Conservation (phyloP, 2,113 vertebrate genomes). For the Chinchilla lanigera region DNA sequence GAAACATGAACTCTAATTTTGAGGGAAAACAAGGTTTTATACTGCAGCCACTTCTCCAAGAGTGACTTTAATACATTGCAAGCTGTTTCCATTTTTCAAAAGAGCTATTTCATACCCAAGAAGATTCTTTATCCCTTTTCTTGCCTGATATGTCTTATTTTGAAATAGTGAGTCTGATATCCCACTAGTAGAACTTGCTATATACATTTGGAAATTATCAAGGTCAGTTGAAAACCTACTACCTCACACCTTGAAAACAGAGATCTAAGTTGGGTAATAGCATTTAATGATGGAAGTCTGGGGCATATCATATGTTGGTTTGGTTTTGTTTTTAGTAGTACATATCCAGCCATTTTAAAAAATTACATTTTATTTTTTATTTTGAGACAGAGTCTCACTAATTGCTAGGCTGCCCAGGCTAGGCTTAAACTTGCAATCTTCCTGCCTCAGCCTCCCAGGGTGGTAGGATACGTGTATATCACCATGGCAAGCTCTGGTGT, state of each 20-base stretch:
- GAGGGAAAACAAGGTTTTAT: background rate
- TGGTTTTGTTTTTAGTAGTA: background rate
- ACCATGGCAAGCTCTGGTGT: background rate
- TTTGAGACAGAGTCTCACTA: background rate
- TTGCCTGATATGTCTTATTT: slow-evolving; percentile 39
- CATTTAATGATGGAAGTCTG: slow-evolving; percentile 35
- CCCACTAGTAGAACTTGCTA: slow-evolving; percentile 21
- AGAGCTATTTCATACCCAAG: slow-evolving; percentile 36
- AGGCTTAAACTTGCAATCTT: background rate
- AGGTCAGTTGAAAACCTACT: slow-evolving; percentile 3
- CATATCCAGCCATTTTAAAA: background rate
- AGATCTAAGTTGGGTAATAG: slow-evolving; percentile 6
- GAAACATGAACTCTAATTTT: slow-evolving; percentile 25
- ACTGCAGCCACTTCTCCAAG: background rate
- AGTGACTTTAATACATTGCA: slow-evolving; percentile 16
- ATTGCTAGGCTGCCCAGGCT: background rate
- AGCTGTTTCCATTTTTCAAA: slow-evolving; percentile 43
- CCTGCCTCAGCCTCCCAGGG: background rate
- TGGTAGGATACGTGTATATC: background rate
- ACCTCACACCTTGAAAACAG: background rate
- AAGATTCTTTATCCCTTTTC: slow-evolving; percentile 26
- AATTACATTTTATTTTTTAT: background rate
- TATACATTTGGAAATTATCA: slow-evolving; percentile 23
- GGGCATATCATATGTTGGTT: background rate
- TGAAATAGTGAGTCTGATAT: slow-evolving; percentile 26